phyloP scores from a whole-genome alignment of 2,888 invertebrate species.

The Saturnia japonica region DNA sequence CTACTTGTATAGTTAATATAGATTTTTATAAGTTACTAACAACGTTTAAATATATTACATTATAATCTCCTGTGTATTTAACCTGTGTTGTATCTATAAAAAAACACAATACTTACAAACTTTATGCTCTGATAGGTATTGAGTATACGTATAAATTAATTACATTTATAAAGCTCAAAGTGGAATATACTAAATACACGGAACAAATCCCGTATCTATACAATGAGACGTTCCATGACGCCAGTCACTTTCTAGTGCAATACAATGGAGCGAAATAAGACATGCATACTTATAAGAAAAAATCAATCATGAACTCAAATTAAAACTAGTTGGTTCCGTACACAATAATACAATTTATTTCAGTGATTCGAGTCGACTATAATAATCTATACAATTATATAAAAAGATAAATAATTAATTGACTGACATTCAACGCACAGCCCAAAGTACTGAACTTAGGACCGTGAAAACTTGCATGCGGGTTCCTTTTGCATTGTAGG shows the following conservation, averaged over 20 bases:
- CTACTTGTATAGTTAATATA: too few relatives aligned
- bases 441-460: too few relatives aligned
- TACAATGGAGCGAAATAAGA: conserved; percentile 10
- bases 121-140: background rate
- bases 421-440: too few relatives aligned
- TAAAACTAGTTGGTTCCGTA: background rate
- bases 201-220: conserved; percentile 22
- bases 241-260: conserved; percentile 34
- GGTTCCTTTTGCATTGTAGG: too few relatives aligned
- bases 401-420: too few relatives aligned
- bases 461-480: too few relatives aligned
- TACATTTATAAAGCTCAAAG: conserved; percentile 3
- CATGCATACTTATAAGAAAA: background rate
- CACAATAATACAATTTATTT: background rate
- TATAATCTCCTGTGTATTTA: background rate
- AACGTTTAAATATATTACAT: background rate
- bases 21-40: background rate
- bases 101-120: background rate
- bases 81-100: background rate
- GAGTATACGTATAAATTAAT: background rate
- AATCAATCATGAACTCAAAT: background rate
- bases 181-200: conserved; percentile 23
- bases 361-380: too few relatives aligned
- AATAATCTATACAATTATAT: too few relatives aligned
- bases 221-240: conserved; percentile 30